Percentiles rank a stretch among this genome's conserved stretches.
Evolutionary conservation across 2,888 invertebrate species (phyloP).

Genomic region (Steinernema hermaphroditum): DNA sequence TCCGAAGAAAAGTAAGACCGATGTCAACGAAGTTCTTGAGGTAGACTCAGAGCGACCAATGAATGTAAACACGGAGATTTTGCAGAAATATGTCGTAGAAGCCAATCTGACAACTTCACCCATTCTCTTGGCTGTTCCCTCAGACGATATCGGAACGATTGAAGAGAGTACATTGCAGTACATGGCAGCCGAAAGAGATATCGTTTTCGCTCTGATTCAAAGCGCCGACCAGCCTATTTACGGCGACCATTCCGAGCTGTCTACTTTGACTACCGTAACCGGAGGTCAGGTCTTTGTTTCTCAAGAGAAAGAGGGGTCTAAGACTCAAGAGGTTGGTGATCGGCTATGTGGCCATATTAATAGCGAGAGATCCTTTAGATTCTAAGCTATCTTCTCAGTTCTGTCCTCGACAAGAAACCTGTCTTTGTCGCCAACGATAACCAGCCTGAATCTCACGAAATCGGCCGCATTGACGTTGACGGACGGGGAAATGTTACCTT

Average conservation of each 20-base stretch:
- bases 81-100: background rate
- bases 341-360: too few relatives aligned
- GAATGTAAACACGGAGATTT: background rate
- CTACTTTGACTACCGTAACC: background rate
- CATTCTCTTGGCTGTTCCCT: background rate
- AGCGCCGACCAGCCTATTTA: background rate
- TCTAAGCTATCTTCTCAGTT: background rate
- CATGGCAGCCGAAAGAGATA: background rate
- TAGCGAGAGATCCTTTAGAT: too few relatives aligned
- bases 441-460: background rate
- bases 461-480: background rate
- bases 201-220: background rate
- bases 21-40: background rate
- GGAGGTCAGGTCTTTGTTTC: slow-evolving; percentile 9
- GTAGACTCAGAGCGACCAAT: background rate
- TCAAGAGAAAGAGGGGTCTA: too few relatives aligned
- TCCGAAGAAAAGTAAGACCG: background rate
- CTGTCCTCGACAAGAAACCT: background rate
- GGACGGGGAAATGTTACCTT: background rate
- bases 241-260: background rate
- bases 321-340: background rate
- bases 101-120: background rate
- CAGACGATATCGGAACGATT: background rate
- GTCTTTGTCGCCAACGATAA: background rate
- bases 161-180: background rate